phyloP scores from a whole-genome alignment of 2,888 invertebrate genomes.

The Psylliodes chrysocephalus region DNA sequence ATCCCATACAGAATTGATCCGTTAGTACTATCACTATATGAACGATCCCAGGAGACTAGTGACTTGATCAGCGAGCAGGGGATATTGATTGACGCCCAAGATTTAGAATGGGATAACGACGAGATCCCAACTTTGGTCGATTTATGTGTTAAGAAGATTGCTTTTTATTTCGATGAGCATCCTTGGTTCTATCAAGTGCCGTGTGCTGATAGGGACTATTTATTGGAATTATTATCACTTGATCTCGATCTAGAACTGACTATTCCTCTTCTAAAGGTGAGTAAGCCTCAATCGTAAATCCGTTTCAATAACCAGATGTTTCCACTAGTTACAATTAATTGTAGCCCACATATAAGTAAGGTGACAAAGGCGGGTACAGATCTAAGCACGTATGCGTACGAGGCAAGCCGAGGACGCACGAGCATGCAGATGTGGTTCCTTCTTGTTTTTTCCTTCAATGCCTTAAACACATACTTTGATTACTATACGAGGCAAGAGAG shows the following conservation, averaged over 20 bases:
- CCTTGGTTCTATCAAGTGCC: slow-evolving; percentile 59
- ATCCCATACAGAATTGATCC: slow-evolving; percentile 53
- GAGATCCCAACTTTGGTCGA: slow-evolving; percentile 65
- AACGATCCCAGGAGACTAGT: slow-evolving; percentile 57
- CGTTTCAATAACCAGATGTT: no score
- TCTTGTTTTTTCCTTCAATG: no score
- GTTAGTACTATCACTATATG: slow-evolving; percentile 65
- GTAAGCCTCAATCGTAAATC: no score
- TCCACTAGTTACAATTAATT: no score
- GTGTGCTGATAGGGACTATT: slow-evolving; percentile 68
- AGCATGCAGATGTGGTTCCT: no score
- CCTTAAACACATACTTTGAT: no score
- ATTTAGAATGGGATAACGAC: slow-evolving; percentile 67
- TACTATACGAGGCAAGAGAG: no score
- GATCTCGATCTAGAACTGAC: slow-evolving; percentile 69
- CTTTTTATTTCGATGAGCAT: slow-evolving; percentile 66
- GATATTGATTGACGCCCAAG: slow-evolving; percentile 66
- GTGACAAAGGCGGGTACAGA: no score
- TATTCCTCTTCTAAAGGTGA: slow-evolving; percentile 64
- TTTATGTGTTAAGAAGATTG: slow-evolving; percentile 66
- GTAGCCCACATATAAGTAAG: no score
- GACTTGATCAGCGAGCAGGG: slow-evolving; percentile 60
- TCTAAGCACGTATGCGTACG: no score
- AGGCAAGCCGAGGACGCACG: no score
- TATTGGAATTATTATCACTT: slow-evolving; percentile 71